Base-by-base conservation (phyloP, 2,113 vertebrate genomes). In the Dryoscopus gambensis region DNA sequence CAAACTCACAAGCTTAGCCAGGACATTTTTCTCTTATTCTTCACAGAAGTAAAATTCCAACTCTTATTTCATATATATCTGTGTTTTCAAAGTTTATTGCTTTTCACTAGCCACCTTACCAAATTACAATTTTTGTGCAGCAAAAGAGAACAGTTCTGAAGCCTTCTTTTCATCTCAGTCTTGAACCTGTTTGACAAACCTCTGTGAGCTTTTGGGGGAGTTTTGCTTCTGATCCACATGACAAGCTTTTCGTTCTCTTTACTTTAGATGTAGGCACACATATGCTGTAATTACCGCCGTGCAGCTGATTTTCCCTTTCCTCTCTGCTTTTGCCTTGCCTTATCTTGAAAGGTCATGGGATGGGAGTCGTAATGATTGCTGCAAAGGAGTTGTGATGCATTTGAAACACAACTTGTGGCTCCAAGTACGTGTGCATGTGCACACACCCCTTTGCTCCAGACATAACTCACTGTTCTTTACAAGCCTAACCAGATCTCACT, bases 11-110 rank as follows among this genome's bases (percentile, higher is more conserved):
- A 74, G 35, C 20, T 85, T 94, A 79, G 40, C 75, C 2, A 13
- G 50, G 56, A 78, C 15, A 62, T 94, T 88, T 94, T 69, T 89
- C n/a, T 83, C 65, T 96, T 86, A 68, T 92, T 83, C 93, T 96
- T 80, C 68, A 37, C 20, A 59, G 82, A 94, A 88, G 47, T 82
- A 53, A 89, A 91, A 49, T 86, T 91, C 56, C 46, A 90, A 78
- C 47, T 74, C 86, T 87, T 73, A 83, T 81, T 84, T 89, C 63
- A 94, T 77, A 55, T 57, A 57, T 50, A 89, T 70, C 74, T 94
- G 56, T n/a, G 50, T 78, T 86, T 93, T 89, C 22, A 28, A 89
- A 79, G 57, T 89, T 84, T 82, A 82, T 75, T 84, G 46, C 53
- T 88, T 78, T 76, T 93, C 63, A 70, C 70, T 82, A 79, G 30